A percentile compares a stretch with the other conserved stretches of the same genome.
These are phyloP conservation scores for Synergus umbraculus DNA, from an alignment of 2,888 invertebrate genomes.

Conservation along the genomic window DNA sequence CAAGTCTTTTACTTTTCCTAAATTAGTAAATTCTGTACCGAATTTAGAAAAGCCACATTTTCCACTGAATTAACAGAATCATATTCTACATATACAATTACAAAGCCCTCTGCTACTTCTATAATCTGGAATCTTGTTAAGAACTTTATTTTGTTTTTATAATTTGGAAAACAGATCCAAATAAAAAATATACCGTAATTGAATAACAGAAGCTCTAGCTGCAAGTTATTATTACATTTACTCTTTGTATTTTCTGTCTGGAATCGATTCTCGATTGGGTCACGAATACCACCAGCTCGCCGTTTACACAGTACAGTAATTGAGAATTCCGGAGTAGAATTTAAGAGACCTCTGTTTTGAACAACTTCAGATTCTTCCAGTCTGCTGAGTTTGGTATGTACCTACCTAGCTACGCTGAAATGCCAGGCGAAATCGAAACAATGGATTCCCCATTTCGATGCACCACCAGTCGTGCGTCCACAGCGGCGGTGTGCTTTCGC, in stretches of 20 bases:
- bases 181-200: not conserved
- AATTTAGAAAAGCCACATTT: no score
- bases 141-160: not conserved
- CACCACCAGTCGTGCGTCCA: constrained; percentile 2
- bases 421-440: constrained; percentile 27
- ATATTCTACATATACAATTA: not conserved
- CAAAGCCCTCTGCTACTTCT: not conserved
- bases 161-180: not conserved
- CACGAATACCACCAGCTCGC: not conserved
- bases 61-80: not conserved
- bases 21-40: not conserved
- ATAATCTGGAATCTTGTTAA: not conserved
- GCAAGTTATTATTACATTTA: not conserved
- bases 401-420: not conserved
- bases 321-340: constrained; percentile 27
- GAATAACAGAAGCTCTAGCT: not conserved
- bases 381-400: constrained; percentile 23
- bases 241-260: not conserved
- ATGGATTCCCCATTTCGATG: constrained; percentile 31
- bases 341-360: constrained; percentile 35
- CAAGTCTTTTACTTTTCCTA: no score
- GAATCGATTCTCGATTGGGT: constrained; percentile 17
- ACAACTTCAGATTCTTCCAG: constrained; percentile 38
- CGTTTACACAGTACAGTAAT: constrained; percentile 20
- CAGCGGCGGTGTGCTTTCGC: constrained; percentile 42